Evolutionary conservation across 2,797 vertebrate genomes (phyloP), one percentile per base, ranked within the genome.

Genomic region (Hemibagrus guttatus): DNA sequence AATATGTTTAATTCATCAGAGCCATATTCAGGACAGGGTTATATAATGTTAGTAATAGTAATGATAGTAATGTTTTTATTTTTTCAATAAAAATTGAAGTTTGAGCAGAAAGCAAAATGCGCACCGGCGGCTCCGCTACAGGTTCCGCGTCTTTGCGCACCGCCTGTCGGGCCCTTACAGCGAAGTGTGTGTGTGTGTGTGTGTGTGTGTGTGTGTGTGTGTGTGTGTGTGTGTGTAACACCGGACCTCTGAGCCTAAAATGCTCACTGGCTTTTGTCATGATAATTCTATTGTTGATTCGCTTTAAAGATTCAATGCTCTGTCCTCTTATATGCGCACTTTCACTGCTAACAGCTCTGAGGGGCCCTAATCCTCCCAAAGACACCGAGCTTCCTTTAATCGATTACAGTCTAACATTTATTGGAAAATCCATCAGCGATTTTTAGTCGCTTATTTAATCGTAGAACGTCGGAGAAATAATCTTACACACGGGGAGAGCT

Each of bases 281-380:
- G 94, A 94, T 95, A 94, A 95, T 95, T 91, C 92, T 91, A 93
- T 95, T 95, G 94, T 95, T 93, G 92, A 93, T 94, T 93, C 92
- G 91, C 90, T 68, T 82, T 87, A 92, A 93, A 92, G 92, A 94
- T 49, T 78, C 72, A 93, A 91, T 93, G 92, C 93, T 90, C 88
- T 89, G 87, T 56, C 90, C 92, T 87, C 92, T 84, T 90, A 87
- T 92, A 79, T 90, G 92, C 91, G 90, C 92, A 93, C 92, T 91
- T 93, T 94, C 93, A 92, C 93, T 91, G 91, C 92, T 93, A 93
- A 94, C 93, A 94, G 92, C 91, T 92, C 91, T 91, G 89, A 93
- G 87, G 92, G 91, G 86, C 81, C 90, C 90, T 91, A 91, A 87
- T 93, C 91, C 92, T 88, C 89, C 87, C 90, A 91, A 89, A 93